Evolutionary conservation across 2,888 invertebrate species (phyloP).

Genomic region (Nysson spinosus): DNA sequence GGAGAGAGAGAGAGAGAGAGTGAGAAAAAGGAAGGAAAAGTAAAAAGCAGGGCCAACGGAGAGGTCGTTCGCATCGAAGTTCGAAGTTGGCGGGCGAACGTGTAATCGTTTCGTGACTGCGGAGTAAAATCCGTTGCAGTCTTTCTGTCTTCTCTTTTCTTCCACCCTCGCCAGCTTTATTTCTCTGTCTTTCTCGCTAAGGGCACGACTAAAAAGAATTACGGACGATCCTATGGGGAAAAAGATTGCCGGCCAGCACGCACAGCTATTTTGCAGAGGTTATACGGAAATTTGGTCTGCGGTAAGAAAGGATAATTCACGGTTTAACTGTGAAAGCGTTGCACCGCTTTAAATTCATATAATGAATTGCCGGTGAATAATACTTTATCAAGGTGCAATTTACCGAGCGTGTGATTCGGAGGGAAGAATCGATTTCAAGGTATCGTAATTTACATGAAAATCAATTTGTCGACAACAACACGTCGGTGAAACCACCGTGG

Average conservation of each 20-base stretch:
- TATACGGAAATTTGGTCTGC: constrained; percentile 23
- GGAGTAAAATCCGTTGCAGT: constrained; percentile 47
- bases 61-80: constrained; percentile 69
- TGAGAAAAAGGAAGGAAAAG: constrained; percentile 19
- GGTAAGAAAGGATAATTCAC: constrained; percentile 11
- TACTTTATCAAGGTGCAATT: too few relatives aligned
- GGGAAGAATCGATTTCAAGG: too few relatives aligned
- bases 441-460: too few relatives aligned
- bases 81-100: constrained; percentile 59
- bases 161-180: constrained; percentile 7
- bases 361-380: background rate
- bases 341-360: constrained; percentile 14
- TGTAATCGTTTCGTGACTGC: constrained; percentile 61
- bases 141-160: constrained; percentile 21
- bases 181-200: constrained; percentile 8
- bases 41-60: constrained; percentile 40
- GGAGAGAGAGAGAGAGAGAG: constrained; percentile 2
- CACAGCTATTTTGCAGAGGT: constrained; percentile 36
- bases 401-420: too few relatives aligned
- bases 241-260: constrained; percentile 46
- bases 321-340: constrained; percentile 1
- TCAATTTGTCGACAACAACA: too few relatives aligned
- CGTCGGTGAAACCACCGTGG: too few relatives aligned
- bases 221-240: constrained; percentile 38
- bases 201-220: constrained; percentile 15